Base-by-base conservation (phyloP, 2,113 vertebrate genomes). In the Brachionichthys hirsutus region DNA sequence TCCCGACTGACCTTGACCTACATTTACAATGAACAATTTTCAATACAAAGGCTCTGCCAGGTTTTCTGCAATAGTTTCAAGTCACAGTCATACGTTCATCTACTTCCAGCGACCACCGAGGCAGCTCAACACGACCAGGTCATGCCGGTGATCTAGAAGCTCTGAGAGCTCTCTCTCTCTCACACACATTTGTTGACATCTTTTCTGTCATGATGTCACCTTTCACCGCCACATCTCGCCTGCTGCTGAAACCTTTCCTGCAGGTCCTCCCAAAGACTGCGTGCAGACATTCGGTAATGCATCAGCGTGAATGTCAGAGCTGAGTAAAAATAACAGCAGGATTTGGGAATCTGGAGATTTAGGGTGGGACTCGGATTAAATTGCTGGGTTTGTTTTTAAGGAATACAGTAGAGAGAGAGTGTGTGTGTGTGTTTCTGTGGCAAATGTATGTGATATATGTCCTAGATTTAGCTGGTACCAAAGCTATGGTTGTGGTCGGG, bases 331-430 rank as follows among this genome's bases (percentile, higher is more conserved):
- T 89, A 90, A 89, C 80, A 73, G 63, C 67, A 68, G 70, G 77
- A 86, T 80, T 85, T 81, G 67, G 67, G 70, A 83, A 77, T 57
- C 82, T 66, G 60, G 85, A 79, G 86, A 85, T 73, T 81, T 63
- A 74, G 89, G 90, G 87, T 85, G 91, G 88, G 79, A 89, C 89
- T 46, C 40, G 43, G 49, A 60, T 73, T 49, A 91, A 92, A 91
- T 90, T 89, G 84, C 88, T 79, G 89, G 86, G 84, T 90, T 72
- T 77, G 72, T 78, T 83, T 72, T 69, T 41, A 42, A 81, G 66
- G 69, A 62, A 74, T 62, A 71, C 62, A 65, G 73, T 34, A 15
- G 57, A 61, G 62, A 57, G 62, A 45, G 54, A 58, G 12, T 24
- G 53, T 42, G 36, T 38, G 30, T 53, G 50, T 67, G 70, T 80